Percentiles rank a stretch among this genome's conserved stretches.
Conservation (phyloP, 2,113 vertebrate species). For the Neogobius melanostomus region DNA sequence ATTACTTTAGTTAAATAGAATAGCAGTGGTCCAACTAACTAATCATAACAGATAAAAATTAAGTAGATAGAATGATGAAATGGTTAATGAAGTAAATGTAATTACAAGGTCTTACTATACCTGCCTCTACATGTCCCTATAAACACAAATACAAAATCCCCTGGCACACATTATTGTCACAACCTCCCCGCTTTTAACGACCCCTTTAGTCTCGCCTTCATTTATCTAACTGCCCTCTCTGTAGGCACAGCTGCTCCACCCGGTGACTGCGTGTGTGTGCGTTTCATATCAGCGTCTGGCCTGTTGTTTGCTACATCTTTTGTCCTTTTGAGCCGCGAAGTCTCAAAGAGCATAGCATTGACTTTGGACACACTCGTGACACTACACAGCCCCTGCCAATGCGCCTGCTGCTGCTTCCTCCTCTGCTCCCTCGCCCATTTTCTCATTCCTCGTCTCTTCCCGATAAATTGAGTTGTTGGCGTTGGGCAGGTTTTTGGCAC, state of each 20-base stretch:
- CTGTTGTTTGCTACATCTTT: conserved; percentile 56
- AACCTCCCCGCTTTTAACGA: conserved; percentile 62
- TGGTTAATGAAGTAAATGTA: too few relatives aligned
- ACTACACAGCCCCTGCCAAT: conserved; percentile 31
- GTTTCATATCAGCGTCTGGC: conserved; percentile 56
- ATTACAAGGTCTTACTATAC: not conserved
- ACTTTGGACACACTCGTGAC: conserved; percentile 51
- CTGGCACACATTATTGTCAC: conserved; percentile 66
- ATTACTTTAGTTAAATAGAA: too few relatives aligned
- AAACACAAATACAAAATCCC: conserved; percentile 53
- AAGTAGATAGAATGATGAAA: too few relatives aligned
- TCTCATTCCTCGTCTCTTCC: conserved; percentile 23
- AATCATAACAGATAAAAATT: too few relatives aligned
- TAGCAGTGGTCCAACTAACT: too few relatives aligned
- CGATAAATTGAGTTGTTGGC: conserved; percentile 58
- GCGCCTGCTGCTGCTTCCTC: not conserved
- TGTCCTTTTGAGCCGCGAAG: conserved; percentile 33
- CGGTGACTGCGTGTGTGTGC: conserved; percentile 50
- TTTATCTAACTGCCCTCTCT: conserved; percentile 60
- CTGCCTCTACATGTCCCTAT: not conserved
- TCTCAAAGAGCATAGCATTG: conserved; percentile 44
- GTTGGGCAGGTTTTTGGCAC: conserved; percentile 54
- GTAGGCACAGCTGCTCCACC: conserved; percentile 69
- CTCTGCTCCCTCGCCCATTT: not conserved
- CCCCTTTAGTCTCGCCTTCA: conserved; percentile 68